Percentiles rank a stretch among this genome's conserved stretches.
Conservation (phyloP, 2,113 vertebrate genomes). For the Ranitomeya imitator region DNA sequence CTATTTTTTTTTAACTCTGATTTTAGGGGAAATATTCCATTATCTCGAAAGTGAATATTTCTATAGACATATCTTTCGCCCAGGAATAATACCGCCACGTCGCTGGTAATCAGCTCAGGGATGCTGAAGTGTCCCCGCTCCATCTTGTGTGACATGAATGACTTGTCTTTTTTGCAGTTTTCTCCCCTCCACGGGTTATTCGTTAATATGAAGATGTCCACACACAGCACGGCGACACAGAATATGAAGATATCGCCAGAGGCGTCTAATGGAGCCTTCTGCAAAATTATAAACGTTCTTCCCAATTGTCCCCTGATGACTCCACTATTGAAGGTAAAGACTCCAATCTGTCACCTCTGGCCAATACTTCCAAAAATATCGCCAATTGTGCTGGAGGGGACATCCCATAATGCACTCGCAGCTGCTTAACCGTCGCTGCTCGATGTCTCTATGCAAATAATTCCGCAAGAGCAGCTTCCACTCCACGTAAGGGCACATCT, state of each 20-base stretch:
- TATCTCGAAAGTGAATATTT: too few relatives aligned
- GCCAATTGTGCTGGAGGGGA: conserved; percentile 46
- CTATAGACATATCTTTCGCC: too few relatives aligned
- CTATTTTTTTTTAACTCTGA: too few relatives aligned
- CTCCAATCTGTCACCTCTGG: conserved; percentile 56
- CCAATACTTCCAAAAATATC: conserved; percentile 20
- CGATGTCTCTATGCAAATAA: conserved; percentile 24
- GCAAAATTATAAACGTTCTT: conserved; percentile 25
- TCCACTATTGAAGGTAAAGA: conserved; percentile 51
- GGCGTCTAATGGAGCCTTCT: conserved; percentile 44
- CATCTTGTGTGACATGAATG: conserved; percentile 9
- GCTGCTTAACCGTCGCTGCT: conserved; percentile 11
- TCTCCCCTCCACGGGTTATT: neutral
- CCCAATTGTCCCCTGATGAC: conserved; percentile 34
- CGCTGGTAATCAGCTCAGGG: neutral
- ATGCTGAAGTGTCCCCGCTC: neutral
- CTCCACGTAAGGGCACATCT: conserved; percentile 34
- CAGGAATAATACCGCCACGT: too few relatives aligned
- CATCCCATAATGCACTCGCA: conserved; percentile 37
- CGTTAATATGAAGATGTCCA: conserved; percentile 13
- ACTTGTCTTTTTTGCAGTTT: neutral
- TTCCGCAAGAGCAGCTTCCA: conserved; percentile 22
- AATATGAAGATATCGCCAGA: conserved; percentile 6
- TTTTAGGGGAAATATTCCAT: too few relatives aligned
- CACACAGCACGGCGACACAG: neutral